Conservation (phyloP, 2,888 invertebrate species). For the Xestia sexstrigata region DNA sequence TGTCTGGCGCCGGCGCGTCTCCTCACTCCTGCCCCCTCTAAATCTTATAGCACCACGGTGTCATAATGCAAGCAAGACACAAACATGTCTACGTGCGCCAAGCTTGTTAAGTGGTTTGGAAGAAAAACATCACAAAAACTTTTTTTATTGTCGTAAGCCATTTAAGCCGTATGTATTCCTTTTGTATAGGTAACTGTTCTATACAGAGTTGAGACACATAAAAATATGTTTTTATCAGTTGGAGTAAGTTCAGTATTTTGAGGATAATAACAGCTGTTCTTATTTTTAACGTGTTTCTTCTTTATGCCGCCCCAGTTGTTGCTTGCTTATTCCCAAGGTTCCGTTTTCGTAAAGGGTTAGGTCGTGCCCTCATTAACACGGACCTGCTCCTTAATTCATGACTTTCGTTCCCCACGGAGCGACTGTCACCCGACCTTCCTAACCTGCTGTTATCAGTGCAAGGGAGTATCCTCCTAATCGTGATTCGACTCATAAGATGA, state of each 20-base stretch:
- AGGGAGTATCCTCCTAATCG: background rate
- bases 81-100: slow-evolving; percentile 90
- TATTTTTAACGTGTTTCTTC: slow-evolving; percentile 33
- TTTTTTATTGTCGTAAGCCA: slow-evolving; percentile 88
- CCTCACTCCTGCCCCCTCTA: slow-evolving; percentile 89
- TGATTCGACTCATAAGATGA: slow-evolving; percentile 11
- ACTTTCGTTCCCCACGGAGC: slow-evolving; percentile 11
- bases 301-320: slow-evolving; percentile 9
- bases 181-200: slow-evolving; percentile 78
- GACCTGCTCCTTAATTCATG: slow-evolving; percentile 40
- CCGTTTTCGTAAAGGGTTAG: slow-evolving; percentile 37
- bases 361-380: slow-evolving; percentile 49
- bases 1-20: slow-evolving; percentile 87
- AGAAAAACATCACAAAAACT: slow-evolving; percentile 90
- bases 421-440: slow-evolving; percentile 19
- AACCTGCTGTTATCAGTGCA: slow-evolving; percentile 11
- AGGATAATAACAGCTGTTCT: slow-evolving; percentile 35
- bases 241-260: slow-evolving; percentile 48
- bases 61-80: slow-evolving; percentile 90
- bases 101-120: slow-evolving; percentile 91
- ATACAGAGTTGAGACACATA: slow-evolving; percentile 70
- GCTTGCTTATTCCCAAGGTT: slow-evolving; percentile 23
- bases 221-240: slow-evolving; percentile 65
- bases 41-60: slow-evolving; percentile 89
- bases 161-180: slow-evolving; percentile 85